A percentile compares a stretch with the other conserved stretches of the same genome.
Conservation (phyloP, 2,888 invertebrate species). For the Hypolimnas misippus region DNA sequence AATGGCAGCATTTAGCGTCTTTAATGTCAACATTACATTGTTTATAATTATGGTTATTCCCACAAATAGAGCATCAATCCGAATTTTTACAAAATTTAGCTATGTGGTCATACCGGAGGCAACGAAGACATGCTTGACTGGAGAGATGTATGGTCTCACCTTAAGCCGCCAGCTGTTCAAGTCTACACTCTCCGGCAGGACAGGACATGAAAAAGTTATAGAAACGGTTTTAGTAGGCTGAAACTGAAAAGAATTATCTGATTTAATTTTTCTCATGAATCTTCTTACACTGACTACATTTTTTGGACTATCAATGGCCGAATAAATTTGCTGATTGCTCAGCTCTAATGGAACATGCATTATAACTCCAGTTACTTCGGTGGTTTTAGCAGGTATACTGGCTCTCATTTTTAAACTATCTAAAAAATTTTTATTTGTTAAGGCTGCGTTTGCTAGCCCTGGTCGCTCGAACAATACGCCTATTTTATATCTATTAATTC, state of each 20-base stretch:
- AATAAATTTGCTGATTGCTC: too few relatives aligned
- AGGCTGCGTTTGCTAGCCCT: slow-evolving; percentile 18
- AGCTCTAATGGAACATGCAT: too few relatives aligned
- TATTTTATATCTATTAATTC: slow-evolving; percentile 23
- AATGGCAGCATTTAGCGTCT: slow-evolving; percentile 19
- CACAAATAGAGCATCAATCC: slow-evolving; percentile 29
- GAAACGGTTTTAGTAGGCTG: slow-evolving; percentile 8
- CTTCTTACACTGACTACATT: slow-evolving; percentile 21
- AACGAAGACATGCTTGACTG: slow-evolving; percentile 36
- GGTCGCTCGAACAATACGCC: slow-evolving; percentile 22
- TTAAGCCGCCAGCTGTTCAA: neutral
- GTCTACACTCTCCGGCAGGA: neutral
- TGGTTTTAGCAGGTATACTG: too few relatives aligned
- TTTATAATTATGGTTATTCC: slow-evolving; percentile 25
- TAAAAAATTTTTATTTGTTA: too few relatives aligned
- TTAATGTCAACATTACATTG: slow-evolving; percentile 7
- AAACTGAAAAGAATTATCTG: neutral
- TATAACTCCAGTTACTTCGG: too few relatives aligned
- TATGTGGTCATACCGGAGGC: slow-evolving; percentile 33
- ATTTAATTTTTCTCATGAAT: slow-evolving; percentile 16
- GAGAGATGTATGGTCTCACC: slow-evolving; percentile 18
- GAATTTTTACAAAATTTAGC: slow-evolving; percentile 38
- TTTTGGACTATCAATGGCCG: slow-evolving; percentile 13
- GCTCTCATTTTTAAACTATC: too few relatives aligned
- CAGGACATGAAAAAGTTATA: slow-evolving; percentile 9